Percentiles rank a stretch among this genome's conserved stretches.
Evolutionary conservation across 1,140 invertebrate species (phyloP).

Genomic region (Stenopsyche tienmushanensis): DNA sequence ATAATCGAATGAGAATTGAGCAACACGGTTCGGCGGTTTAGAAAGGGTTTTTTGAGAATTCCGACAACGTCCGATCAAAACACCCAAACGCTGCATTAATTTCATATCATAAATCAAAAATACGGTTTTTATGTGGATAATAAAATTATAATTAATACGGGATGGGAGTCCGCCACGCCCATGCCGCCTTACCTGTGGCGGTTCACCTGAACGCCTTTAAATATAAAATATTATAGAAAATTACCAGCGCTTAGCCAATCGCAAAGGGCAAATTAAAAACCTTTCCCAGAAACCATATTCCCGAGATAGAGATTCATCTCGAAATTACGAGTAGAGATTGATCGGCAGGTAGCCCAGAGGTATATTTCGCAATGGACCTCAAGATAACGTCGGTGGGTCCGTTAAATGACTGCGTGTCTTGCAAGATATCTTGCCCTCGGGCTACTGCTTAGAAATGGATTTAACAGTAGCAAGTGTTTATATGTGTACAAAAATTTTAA

Average conservation of each 20-base stretch:
- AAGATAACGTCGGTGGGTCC: too few species aligned
- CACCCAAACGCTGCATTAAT: neutral
- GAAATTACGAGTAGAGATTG: too few species aligned
- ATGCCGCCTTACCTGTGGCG: neutral
- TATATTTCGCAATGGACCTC: too few species aligned
- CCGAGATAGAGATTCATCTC: too few species aligned
- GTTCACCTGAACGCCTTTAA: neutral
- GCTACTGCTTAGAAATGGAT: too few species aligned
- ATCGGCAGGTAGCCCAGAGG: too few species aligned
- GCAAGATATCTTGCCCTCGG: too few species aligned
- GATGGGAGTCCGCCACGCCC: conserved; percentile 6
- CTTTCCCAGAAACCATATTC: too few species aligned
- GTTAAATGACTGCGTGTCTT: too few species aligned
- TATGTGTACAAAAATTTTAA: too few species aligned
- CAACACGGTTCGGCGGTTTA: neutral
- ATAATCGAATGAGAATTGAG: neutral
- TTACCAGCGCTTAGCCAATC: conserved; percentile 15
- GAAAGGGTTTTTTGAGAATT: neutral
- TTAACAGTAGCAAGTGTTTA: too few species aligned
- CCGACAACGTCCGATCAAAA: neutral
- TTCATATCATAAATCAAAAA: conserved; percentile 17
- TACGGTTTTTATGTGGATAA: conserved; percentile 13
- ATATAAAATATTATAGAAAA: conserved; percentile 19
- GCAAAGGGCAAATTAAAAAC: conserved; percentile 2
- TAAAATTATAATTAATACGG: conserved; percentile 25